Evolutionary conservation across 1,140 invertebrate species (phyloP).

Genomic region (Tenebrio molitor): DNA sequence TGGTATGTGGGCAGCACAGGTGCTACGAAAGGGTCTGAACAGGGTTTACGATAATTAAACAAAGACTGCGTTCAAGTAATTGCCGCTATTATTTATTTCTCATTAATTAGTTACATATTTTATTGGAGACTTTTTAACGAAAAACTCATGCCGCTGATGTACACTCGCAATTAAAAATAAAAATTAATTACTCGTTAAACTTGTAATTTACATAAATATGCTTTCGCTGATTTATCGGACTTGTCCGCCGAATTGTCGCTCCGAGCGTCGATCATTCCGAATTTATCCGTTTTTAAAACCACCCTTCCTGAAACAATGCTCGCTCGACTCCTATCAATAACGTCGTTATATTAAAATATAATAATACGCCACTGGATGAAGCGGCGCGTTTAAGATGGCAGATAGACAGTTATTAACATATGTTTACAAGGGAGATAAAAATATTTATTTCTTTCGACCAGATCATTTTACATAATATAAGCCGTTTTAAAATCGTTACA

Average conservation of each 20-base stretch:
- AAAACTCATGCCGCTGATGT: neutral
- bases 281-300: too few relatives aligned
- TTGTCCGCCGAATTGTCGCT: constrained; percentile 2
- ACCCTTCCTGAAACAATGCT: constrained; percentile 11
- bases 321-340: constrained; percentile 16
- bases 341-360: constrained; percentile 24
- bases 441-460: constrained; percentile 44
- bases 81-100: constrained; percentile 41
- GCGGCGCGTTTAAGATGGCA: constrained; percentile 41
- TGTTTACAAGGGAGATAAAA: constrained; percentile 47
- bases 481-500: constrained; percentile 33
- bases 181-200: constrained; percentile 6
- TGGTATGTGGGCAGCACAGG: constrained; percentile 51
- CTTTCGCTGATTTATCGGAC: constrained; percentile 16
- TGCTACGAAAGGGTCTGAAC: constrained; percentile 43
- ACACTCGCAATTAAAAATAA: constrained; percentile 13
- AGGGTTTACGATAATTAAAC: constrained; percentile 46
- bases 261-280: neutral
- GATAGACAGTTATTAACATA: constrained; percentile 46
- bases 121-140: neutral
- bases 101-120: constrained; percentile 38
- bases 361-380: constrained; percentile 18
- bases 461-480: constrained; percentile 46
- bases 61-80: constrained; percentile 39
- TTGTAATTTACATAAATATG: constrained; percentile 25